Conservation (phyloP, 2,113 vertebrate species). For the Ursus arctos region DNA sequence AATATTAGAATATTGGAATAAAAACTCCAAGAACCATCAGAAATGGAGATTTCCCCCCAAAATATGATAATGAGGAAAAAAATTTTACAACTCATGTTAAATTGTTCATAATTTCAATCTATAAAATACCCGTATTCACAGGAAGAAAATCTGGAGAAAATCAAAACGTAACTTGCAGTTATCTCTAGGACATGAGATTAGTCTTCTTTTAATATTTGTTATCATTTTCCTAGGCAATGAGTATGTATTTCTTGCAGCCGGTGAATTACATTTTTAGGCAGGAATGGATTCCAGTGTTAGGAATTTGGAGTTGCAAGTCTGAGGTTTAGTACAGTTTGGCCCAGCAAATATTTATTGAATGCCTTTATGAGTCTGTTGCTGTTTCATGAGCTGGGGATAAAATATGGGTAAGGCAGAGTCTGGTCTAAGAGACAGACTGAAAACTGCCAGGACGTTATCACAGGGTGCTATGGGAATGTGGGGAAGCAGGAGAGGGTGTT, state of each 20-base stretch:
- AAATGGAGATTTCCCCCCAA: constrained; percentile 12
- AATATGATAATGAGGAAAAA: background rate
- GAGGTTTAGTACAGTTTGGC: background rate
- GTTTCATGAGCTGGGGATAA: background rate
- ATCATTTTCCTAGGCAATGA: constrained; percentile 19
- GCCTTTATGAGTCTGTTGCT: background rate
- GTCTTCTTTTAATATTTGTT: constrained; percentile 14
- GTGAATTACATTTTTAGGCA: background rate
- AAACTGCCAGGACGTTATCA: background rate
- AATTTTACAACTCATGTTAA: background rate
- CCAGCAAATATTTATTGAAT: background rate
- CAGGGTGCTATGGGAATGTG: background rate
- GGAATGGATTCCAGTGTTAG: constrained; percentile 9
- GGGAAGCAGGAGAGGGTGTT: background rate
- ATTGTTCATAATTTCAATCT: background rate
- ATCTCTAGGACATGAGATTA: background rate
- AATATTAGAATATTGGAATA: constrained; percentile 24
- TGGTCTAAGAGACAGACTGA: background rate
- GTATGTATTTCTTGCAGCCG: background rate
- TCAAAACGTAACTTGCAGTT: constrained; percentile 41
- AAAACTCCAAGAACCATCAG: constrained; percentile 7
- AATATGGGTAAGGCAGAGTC: background rate
- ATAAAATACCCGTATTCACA: background rate
- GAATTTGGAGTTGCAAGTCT: constrained; percentile 42
- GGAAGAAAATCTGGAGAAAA: constrained; percentile 3